Percentiles rank a stretch among this genome's conserved stretches.
phyloP scores from a whole-genome alignment of 2,888 invertebrate species.

The Diplazon laetatorius region DNA sequence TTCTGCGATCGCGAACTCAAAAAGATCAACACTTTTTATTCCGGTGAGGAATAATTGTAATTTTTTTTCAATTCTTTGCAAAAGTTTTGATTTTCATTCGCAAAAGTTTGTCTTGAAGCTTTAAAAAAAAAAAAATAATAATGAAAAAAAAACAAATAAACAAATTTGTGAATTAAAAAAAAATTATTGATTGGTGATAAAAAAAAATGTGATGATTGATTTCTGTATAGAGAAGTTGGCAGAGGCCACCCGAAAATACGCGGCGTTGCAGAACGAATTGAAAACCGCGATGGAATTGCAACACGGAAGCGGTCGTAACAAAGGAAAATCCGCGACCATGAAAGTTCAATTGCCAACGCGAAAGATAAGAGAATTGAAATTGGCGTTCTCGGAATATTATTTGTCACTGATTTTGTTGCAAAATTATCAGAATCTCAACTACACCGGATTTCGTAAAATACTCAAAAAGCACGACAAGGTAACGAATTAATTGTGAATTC shows the following conservation, averaged over 20 bases:
- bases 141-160: no score
- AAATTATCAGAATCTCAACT: conserved; percentile 99
- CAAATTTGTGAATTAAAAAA: no score
- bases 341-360: conserved; percentile 86
- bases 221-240: conserved; percentile 93
- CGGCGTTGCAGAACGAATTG: conserved; percentile 94
- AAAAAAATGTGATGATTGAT: conserved; percentile 48
- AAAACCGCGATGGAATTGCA: conserved; percentile 82
- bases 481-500: conserved; percentile 62
- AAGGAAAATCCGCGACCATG: conserved; percentile 71
- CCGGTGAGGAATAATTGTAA: conserved; percentile 85
- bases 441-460: conserved; percentile 99
- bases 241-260: conserved; percentile 97
- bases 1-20: conserved; percentile 97
- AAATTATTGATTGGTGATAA: neutral
- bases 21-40: conserved; percentile 98
- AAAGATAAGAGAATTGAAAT: conserved; percentile 95
- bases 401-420: conserved; percentile 97
- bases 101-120: neutral
- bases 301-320: conserved; percentile 81
- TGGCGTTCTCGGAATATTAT: conserved; percentile 99
- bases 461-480: conserved; percentile 99
- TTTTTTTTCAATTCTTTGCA: neutral
- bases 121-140: no score
- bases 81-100: neutral